Conservation (phyloP, 2,113 vertebrate genomes). For the Gambusia holbrooki region DNA sequence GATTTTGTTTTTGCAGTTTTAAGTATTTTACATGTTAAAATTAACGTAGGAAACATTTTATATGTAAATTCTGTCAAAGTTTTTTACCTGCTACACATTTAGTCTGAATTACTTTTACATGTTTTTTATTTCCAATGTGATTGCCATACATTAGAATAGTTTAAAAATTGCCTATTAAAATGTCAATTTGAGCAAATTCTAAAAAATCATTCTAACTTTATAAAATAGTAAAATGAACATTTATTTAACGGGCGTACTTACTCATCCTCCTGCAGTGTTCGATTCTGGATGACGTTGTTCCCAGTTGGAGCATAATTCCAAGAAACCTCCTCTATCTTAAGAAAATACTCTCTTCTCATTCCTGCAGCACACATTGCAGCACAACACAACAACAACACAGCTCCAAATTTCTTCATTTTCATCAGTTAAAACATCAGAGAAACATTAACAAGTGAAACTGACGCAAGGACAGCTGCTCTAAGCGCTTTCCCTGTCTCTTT, state of each 20-base stretch:
- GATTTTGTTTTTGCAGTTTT: no score
- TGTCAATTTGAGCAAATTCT: no score
- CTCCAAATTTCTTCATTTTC: slow-evolving; percentile 24
- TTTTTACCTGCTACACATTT: no score
- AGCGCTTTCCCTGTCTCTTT: slow-evolving; percentile 37
- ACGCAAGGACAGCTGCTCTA: slow-evolving; percentile 1
- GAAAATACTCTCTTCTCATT: slow-evolving; percentile 75
- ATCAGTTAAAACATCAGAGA: background rate
- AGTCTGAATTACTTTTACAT: no score
- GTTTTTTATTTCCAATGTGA: no score
- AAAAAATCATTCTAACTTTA: background rate
- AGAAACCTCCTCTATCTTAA: slow-evolving; percentile 76
- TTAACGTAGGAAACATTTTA: no score
- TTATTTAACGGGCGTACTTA: slow-evolving; percentile 39
- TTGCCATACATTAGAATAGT: no score
- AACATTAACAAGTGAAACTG: background rate
- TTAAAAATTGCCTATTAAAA: no score
- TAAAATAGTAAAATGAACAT: background rate
- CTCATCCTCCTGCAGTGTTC: slow-evolving; percentile 62
- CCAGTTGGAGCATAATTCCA: slow-evolving; percentile 73
- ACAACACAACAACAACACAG: slow-evolving; percentile 60
- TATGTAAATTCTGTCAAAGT: no score
- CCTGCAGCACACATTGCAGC: slow-evolving; percentile 50
- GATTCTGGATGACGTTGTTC: slow-evolving; percentile 69
- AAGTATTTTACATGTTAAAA: no score